Evolutionary conservation across 2,888 invertebrate species (phyloP).

Genomic region (Drosophila affinis): DNA sequence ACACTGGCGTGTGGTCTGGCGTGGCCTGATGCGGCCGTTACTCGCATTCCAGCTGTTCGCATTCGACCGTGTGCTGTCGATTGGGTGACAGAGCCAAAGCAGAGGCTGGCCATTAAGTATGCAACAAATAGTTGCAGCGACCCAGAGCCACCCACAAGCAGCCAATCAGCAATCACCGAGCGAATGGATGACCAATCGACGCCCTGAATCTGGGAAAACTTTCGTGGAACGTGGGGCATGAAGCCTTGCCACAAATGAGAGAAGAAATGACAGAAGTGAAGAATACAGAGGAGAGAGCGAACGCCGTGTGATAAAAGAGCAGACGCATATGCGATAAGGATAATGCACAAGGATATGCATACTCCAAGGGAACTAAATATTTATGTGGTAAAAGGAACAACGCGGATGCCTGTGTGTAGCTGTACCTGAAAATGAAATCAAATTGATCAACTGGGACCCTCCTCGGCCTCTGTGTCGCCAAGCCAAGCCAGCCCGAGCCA

Average conservation of each 20-base stretch:
- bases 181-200: background rate
- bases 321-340: no score
- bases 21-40: constrained; percentile 39
- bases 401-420: constrained; percentile 9
- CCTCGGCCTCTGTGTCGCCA: background rate
- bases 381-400: no score
- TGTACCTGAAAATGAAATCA: constrained; percentile 40
- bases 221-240: no score
- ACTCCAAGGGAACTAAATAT: no score
- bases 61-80: constrained; percentile 57
- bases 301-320: no score
- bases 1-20: no score
- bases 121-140: constrained; percentile 63
- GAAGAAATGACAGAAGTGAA: no score
- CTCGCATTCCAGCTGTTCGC: constrained; percentile 60
- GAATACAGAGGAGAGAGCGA: no score
- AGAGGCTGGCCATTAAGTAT: constrained; percentile 48
- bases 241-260: no score
- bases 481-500: background rate
- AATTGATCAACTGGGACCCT: constrained; percentile 45
- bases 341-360: no score
- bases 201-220: background rate
- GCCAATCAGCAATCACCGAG: constrained; percentile 36
- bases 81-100: constrained; percentile 52
- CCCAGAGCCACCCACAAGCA: background rate